Conservation (phyloP, 2,113 vertebrate genomes). For the Grammomys dolichurus region DNA sequence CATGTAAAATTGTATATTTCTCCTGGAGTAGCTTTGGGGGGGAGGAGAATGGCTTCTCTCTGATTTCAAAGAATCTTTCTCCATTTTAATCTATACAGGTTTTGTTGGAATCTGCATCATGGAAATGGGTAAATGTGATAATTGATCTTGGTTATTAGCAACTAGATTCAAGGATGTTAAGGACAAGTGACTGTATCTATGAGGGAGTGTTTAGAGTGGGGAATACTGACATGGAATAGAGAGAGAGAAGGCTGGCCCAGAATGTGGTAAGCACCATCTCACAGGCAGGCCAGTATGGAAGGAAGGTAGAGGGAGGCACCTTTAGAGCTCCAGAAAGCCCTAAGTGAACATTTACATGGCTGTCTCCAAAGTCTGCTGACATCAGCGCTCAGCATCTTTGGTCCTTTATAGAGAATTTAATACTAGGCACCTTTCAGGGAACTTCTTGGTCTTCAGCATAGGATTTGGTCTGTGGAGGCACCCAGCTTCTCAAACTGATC, state of each 20-base stretch:
- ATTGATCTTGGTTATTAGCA: not conserved
- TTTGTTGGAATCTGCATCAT: not conserved
- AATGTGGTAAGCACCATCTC: not conserved
- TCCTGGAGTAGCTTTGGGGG: not conserved
- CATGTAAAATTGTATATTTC: slow-evolving; percentile 44
- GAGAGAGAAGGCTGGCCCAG: not conserved
- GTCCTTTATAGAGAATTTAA: not conserved
- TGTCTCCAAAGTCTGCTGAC: not conserved
- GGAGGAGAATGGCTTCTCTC: not conserved
- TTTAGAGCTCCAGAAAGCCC: no score
- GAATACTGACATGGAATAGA: not conserved
- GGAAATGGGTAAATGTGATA: slow-evolving; percentile 64
- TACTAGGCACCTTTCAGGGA: not conserved
- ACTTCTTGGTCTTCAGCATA: not conserved
- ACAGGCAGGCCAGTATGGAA: not conserved
- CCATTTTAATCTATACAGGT: slow-evolving; percentile 10
- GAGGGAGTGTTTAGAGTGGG: no score
- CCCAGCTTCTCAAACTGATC: not conserved
- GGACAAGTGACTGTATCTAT: not conserved
- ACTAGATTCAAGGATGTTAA: not conserved
- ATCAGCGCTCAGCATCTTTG: not conserved
- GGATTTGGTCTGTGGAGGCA: not conserved
- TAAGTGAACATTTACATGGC: not conserved
- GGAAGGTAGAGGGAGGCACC: not conserved
- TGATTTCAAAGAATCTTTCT: not conserved